Evolutionary conservation across 1,140 invertebrate genomes (phyloP).

Genomic region (Coenobita brevimanus): DNA sequence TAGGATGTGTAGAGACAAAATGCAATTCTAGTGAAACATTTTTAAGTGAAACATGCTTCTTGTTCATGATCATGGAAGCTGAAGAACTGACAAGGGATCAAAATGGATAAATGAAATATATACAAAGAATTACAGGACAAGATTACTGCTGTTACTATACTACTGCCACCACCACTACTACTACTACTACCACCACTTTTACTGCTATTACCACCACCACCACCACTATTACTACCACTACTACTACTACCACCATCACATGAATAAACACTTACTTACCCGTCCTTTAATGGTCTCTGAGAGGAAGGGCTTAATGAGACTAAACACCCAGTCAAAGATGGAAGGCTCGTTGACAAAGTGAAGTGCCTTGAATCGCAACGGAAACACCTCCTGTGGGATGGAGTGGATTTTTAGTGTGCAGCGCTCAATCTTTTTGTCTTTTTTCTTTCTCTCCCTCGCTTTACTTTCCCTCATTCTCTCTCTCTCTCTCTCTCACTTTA

Average conservation of each 20-base stretch:
- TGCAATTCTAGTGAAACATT: no score
- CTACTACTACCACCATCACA: neutral
- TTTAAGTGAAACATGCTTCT: no score
- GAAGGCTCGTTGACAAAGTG: conserved; percentile 57
- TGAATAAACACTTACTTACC: neutral
- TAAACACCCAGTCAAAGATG: conserved; percentile 61
- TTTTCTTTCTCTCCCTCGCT: neutral
- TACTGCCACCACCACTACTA: no score
- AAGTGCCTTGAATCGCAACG: conserved; percentile 45
- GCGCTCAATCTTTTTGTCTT: neutral
- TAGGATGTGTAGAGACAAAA: no score
- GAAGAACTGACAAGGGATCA: no score
- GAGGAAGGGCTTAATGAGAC: conserved; percentile 53
- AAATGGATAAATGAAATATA: neutral
- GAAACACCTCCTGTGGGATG: conserved; percentile 51
- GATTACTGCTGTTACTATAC: no score
- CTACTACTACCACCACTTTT: neutral
- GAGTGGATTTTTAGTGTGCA: neutral
- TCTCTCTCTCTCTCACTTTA: no score
- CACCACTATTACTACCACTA: neutral
- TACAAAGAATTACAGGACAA: no score
- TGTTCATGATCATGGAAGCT: no score
- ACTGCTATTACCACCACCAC: neutral
- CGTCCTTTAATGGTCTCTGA: conserved; percentile 55
- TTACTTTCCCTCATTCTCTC: no score